A percentile compares a stretch with the other conserved stretches of the same genome.
phyloP scores from a whole-genome alignment of 2,888 invertebrate genomes.

The Aleiodes testaceus region DNA sequence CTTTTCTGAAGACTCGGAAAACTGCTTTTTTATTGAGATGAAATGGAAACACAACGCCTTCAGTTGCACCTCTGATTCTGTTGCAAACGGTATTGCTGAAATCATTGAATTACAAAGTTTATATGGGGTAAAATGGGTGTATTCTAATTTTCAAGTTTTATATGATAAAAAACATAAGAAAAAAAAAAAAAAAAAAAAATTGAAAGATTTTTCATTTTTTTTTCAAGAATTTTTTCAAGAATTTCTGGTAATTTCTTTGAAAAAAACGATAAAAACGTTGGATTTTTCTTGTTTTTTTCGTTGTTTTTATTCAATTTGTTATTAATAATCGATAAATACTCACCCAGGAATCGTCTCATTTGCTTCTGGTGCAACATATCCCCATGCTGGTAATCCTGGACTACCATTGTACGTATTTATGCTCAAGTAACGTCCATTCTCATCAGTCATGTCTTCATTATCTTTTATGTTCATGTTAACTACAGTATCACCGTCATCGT shows the following conservation, averaged over 20 bases:
- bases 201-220: too few relatives aligned
- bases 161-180: too few relatives aligned
- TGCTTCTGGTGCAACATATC: slow-evolving; percentile 73
- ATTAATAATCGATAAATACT: slow-evolving; percentile 45
- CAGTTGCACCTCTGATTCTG: slow-evolving; percentile 79
- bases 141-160: too few relatives aligned
- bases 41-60: slow-evolving; percentile 82
- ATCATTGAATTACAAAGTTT: slow-evolving; percentile 31
- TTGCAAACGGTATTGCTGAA: slow-evolving; percentile 79
- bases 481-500: slow-evolving; percentile 78
- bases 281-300: too few relatives aligned
- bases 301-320: too few relatives aligned
- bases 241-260: too few relatives aligned
- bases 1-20: slow-evolving; percentile 81
- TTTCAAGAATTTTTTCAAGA: too few relatives aligned
- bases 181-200: too few relatives aligned
- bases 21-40: slow-evolving; percentile 75
- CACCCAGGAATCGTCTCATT: slow-evolving; percentile 63
- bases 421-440: slow-evolving; percentile 65
- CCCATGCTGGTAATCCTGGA: slow-evolving; percentile 81
- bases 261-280: too few relatives aligned
- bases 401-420: slow-evolving; percentile 75
- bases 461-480: slow-evolving; percentile 75
- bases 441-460: slow-evolving; percentile 63
- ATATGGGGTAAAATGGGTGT: too few relatives aligned